Evolutionary conservation across 2,797 vertebrate species (phyloP), one percentile per base, ranked within the genome.

Genomic region (Triplophysa yarkandensis): DNA sequence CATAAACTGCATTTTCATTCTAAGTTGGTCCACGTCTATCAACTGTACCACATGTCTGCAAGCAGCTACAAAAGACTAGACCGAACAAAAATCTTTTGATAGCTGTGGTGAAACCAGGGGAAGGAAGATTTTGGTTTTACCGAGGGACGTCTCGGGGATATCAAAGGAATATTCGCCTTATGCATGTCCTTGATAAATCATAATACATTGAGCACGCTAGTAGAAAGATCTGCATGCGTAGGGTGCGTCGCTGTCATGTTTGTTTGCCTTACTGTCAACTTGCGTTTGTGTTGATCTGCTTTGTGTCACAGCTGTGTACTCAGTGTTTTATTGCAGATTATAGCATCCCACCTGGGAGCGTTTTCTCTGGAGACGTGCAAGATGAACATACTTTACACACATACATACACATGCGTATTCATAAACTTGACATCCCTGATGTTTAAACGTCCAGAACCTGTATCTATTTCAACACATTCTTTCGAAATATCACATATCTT

Each of bases 281-380:
- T 23, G 34, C 27, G 13, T 54, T 73, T 64, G 17, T 23, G 23
- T 52, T 54, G 46, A 63, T 54, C 19, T 28, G 36, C 25, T 11
- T 14, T 30, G n/a, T 1, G 13, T 72, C 70, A 64, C 0, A 48
- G n/a, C 11, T 21, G 46, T 72, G 60, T 64, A 32, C 60, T 54
- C n/a, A 41, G 60, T 73, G 25, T 73, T 64, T 39, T 54, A 64
- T 73, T 54, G 21, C 60, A 21, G 46, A 73, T 73, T 64, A 73
- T 73, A 54, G 46, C 44, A 21, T 58, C 46, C 70, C 70, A 54
- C 25, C 4, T n/a, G 0, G 58, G 44, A 27, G 44, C 32, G 6
- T 44, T 41, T 21, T 63, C 44, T 63, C 32, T 25, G 4, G 44
- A 61, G 28, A 52, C 17, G 0, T 50, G 6, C 23, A 41, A 41